Evolutionary conservation across 2,797 vertebrate species (phyloP), one percentile per base, ranked within the genome.

Genomic region (Esox masquinongy): DNA sequence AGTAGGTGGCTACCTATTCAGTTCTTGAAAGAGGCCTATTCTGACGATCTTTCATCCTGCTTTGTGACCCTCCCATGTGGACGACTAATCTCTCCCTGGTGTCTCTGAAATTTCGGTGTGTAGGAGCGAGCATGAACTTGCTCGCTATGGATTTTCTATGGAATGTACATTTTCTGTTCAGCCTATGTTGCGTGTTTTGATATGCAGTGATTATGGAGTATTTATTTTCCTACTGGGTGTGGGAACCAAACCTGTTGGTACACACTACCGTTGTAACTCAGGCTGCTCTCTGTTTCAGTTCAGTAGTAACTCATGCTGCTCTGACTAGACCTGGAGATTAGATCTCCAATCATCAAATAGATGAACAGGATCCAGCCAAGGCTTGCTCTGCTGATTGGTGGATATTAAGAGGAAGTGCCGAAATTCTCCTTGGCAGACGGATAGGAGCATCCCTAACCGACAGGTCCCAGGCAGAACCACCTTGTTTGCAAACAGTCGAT

Each of bases 161-260:
- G 92, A 94, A 94, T 94, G 92, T 81, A 51, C 84, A 90, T 91
- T 92, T 94, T 94, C 82, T 64, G 86, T 92, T 87, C 80, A 80
- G 76, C 89, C 88, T 78, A 83, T 80, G 83, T 89, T 88, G 88
- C 83, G 86, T 93, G 92, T 92, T 94, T 90, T 92, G 90, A 93
- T 93, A 91, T 90, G 88, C 85, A 67, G 89, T 90, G 90, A 93
- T 92, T 92, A 90, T 85, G 84, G 82, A 90, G 90, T 92, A 92
- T 92, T 93, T 92, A 91, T 93, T 93, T 92, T 94, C 90, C 87
- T 83, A 84, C 80, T 85, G 90, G 92, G 93, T 93, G 94, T 93
- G 92, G 92, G 90, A 93, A 90, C 88, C 86, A 88, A 91, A 93
- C 93, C 91, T 93, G 93, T 93, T 88, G 86, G 92, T 92, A 83